phyloP scores from a whole-genome alignment of 2,113 vertebrate genomes.

The Daubentonia madagascariensis region DNA sequence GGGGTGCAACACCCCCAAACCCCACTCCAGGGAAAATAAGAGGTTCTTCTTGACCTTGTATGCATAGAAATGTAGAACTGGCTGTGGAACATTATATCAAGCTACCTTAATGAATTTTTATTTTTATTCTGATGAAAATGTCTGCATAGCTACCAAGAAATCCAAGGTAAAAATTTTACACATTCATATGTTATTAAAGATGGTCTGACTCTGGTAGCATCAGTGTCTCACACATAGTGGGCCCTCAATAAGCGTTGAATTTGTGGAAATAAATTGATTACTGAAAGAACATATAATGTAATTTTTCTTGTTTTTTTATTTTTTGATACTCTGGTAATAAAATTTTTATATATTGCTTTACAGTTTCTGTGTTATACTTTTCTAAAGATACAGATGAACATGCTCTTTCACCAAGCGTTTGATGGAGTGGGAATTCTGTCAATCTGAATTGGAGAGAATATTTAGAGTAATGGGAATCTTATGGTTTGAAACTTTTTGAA shows the following conservation, averaged over 20 bases:
- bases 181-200: not conserved
- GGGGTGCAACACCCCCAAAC: not conserved
- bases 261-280: not conserved
- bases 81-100: not conserved
- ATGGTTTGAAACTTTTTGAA: slow-evolving; percentile 1
- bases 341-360: not conserved
- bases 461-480: not conserved
- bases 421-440: not conserved
- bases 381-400: not conserved
- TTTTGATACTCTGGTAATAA: not conserved
- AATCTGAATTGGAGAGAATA: not conserved
- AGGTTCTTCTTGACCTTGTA: not conserved
- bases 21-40: not conserved
- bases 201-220: not conserved
- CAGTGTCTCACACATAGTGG: not conserved
- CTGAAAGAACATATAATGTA: not conserved
- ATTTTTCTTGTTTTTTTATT: not conserved
- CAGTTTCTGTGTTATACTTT: not conserved
- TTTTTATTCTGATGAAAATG: not conserved
- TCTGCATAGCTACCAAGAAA: not conserved
- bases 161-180: not conserved
- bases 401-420: not conserved
- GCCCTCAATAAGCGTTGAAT: not conserved
- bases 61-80: not conserved
- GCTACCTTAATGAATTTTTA: not conserved